Percentiles rank a stretch among this genome's conserved stretches.
Conservation (phyloP, 2,888 invertebrate species). For the Agrochola circellaris region DNA sequence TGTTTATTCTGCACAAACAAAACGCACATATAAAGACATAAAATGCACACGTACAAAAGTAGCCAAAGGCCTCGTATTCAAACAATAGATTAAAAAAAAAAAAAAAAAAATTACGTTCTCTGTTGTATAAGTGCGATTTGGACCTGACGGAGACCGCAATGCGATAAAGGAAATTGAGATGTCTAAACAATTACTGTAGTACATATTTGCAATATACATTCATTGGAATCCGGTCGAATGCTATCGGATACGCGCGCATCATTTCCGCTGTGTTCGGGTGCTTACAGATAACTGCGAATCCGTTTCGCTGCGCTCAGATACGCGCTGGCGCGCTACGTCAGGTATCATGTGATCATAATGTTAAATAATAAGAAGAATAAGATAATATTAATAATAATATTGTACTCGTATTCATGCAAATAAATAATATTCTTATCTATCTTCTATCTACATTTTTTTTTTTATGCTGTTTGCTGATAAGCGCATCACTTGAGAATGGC, state of each 20-base stretch:
- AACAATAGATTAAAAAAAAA: too few relatives aligned
- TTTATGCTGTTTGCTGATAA: neutral
- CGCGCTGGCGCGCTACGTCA: neutral
- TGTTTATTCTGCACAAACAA: too few relatives aligned
- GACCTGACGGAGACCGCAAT: neutral
- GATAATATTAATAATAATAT: too few relatives aligned
- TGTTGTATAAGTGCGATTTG: neutral
- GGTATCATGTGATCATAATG: neutral
- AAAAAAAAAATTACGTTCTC: too few relatives aligned
- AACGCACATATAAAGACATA: too few relatives aligned
- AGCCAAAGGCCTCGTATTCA: too few relatives aligned
- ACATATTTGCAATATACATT: neutral
- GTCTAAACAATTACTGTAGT: neutral
- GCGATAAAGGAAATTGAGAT: neutral
- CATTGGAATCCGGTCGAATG: neutral
- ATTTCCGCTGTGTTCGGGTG: constrained; percentile 79
- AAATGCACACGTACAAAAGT: too few relatives aligned
- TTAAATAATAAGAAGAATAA: neutral
- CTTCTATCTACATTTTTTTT: too few relatives aligned
- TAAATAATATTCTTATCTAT: too few relatives aligned
- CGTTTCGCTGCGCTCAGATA: neutral
- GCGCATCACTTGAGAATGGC: neutral
- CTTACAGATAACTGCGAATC: neutral
- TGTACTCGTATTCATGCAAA: too few relatives aligned
- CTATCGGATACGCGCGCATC: constrained; percentile 65